A percentile compares a stretch with the other conserved stretches of the same genome.
Conservation (phyloP, 2,113 vertebrate species). For the Tyto alba region DNA sequence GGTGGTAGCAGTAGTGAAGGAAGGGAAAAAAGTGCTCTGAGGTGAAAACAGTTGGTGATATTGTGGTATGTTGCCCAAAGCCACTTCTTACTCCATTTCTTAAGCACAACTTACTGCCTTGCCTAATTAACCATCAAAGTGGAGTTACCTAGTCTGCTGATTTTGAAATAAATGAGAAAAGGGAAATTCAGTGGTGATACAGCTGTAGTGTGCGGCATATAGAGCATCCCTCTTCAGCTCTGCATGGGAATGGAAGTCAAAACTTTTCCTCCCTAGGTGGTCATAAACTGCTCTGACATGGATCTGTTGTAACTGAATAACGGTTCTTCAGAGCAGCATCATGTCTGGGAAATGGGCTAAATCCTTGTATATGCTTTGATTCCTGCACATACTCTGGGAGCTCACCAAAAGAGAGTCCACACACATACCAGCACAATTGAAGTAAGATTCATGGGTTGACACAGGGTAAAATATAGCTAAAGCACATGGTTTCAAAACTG, state of each 20-base stretch:
- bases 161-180: background rate
- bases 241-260: background rate
- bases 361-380: background rate
- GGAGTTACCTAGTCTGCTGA: background rate
- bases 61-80: background rate
- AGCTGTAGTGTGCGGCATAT: rapidly evolving
- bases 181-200: background rate
- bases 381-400: background rate
- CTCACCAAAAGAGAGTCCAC: background rate
- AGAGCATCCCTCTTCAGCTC: background rate
- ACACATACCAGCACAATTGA: background rate
- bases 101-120: background rate
- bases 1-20: background rate
- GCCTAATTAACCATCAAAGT: background rate
- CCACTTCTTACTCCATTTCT: background rate
- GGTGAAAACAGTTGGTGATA: background rate
- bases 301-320: background rate
- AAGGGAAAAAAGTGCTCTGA: background rate
- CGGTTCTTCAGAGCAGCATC: background rate
- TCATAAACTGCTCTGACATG: background rate
- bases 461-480: background rate
- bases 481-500: background rate
- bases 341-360: background rate
- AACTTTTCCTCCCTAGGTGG: background rate
- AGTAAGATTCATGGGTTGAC: background rate